Evolutionary conservation across 2,113 vertebrate genomes (phyloP), one percentile per base, ranked within the genome.

Genomic region (Callipepla squamata): DNA sequence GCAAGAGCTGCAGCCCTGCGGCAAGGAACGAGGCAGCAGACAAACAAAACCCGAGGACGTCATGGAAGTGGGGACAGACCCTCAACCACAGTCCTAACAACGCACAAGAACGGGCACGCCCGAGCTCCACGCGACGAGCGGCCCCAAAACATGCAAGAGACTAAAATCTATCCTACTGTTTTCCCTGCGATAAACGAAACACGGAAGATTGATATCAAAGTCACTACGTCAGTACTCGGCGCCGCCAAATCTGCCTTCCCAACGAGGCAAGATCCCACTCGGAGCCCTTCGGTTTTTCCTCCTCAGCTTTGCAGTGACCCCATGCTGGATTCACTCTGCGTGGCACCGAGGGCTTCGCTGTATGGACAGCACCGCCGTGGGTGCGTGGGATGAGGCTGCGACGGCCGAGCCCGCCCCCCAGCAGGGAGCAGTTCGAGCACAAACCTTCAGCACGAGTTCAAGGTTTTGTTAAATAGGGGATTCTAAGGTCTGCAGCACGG

Each of bases 131-230:
- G 23, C 84, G 80, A 95, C 90, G 91, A 95, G 95, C 92, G 96
- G 92, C 94, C 93, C 94, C 95, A 97, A 96, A 95, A 97, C 92
- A 96, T 94, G 95, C 96, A 97, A 81, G 40, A 97, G 95, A 92
- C 93, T 91, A 96, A 96, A 93, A 88, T 45, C 85, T 95, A 93
- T 59, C 92, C 94, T 95, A 95, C 89, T 78, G 92, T 86, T 86
- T 87, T 94, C 95, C 87, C 85, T 94, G 93, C 84, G 93, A 77
- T 88, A 94, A 93, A 95, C 34, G 85, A 93, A 95, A 96, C 95
- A 96, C 87, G 69, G 92, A 91, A 94, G 97, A 36, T 36, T 36
- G 36, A 95, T 6, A 87, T 18, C 40, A 15, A 96, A 96, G 91
- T 97, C 96, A 94, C 93, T 87, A 84, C 90, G 94, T 89, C 93